These are phyloP conservation scores for Corapipo altera DNA, from an alignment of 2,113 vertebrate genomes.

Conservation along the genomic window DNA sequence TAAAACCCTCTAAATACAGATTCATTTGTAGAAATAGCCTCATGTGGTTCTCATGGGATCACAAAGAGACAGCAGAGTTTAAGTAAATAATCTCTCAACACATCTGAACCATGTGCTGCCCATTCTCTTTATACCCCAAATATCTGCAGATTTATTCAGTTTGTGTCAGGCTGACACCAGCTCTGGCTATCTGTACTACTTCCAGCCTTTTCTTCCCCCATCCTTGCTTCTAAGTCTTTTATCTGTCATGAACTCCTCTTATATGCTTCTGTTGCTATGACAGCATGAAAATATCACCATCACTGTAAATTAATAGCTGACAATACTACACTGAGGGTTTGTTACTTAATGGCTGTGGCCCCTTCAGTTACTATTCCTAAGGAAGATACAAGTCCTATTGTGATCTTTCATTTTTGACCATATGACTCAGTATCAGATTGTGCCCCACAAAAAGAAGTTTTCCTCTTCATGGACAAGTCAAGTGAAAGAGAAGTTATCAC, in stretches of 20 bases:
- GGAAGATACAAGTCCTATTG: not conserved
- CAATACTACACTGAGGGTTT: not conserved
- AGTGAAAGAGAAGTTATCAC: not conserved
- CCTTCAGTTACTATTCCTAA: not conserved
- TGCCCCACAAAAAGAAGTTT: not conserved
- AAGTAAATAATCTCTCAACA: not conserved
- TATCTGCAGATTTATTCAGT: not conserved
- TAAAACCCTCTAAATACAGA: not conserved
- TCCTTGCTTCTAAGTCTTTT: not conserved
- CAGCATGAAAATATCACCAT: not conserved
- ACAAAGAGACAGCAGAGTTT: not conserved
- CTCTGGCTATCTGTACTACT: not conserved
- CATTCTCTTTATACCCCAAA: not conserved
- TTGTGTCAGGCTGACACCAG: not conserved
- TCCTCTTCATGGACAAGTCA: not conserved
- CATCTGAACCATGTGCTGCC: not conserved
- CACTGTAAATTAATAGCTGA: not conserved
- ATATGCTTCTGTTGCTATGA: not conserved
- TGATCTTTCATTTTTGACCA: not conserved
- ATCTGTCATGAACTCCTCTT: not conserved
- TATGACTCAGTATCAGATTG: not conserved
- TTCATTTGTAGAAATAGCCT: slow-evolving; percentile 18
- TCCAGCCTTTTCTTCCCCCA: not conserved
- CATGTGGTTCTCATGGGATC: not conserved
- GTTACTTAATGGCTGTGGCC: not conserved